phyloP scores from a whole-genome alignment of 2,888 invertebrate genomes.

The Eubasilissa splendida region DNA sequence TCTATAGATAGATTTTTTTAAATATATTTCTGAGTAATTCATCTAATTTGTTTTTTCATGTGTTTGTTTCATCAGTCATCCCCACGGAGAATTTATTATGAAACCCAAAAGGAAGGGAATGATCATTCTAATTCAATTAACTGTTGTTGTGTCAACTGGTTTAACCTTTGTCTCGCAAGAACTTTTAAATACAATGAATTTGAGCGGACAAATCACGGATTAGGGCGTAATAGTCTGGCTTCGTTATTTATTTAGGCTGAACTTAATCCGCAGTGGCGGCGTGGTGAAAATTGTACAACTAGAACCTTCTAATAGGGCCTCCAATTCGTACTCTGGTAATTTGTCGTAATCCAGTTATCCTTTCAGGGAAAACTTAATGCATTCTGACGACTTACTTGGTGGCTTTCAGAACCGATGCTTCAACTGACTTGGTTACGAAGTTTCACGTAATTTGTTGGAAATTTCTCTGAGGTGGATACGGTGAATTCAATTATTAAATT shows the following conservation, averaged over 20 bases:
- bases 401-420: constrained; percentile 9
- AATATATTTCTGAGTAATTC: too few relatives aligned
- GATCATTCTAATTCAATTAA: not conserved
- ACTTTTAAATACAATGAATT: constrained; percentile 5
- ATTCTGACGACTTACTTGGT: constrained; percentile 37
- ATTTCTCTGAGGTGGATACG: too few relatives aligned
- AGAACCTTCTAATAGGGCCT: constrained; percentile 25
- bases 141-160: not conserved
- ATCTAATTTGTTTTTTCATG: too few relatives aligned
- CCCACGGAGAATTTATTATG: too few relatives aligned
- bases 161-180: not conserved
- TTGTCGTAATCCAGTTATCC: constrained; percentile 45
- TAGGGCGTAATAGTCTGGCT: constrained; percentile 11
- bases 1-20: too few relatives aligned
- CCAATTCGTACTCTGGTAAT: constrained; percentile 40
- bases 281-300: constrained; percentile 19
- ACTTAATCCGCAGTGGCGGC: constrained; percentile 3
- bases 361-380: constrained; percentile 46
- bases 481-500: too few relatives aligned
- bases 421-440: not conserved
- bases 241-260: constrained; percentile 18
- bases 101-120: too few relatives aligned
- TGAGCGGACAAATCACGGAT: not conserved
- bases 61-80: too few relatives aligned
- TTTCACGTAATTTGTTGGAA: not conserved